Evolutionary conservation across 2,797 vertebrate species (phyloP), one percentile per base, ranked within the genome.

Genomic region (Jordanella pulchra): DNA sequence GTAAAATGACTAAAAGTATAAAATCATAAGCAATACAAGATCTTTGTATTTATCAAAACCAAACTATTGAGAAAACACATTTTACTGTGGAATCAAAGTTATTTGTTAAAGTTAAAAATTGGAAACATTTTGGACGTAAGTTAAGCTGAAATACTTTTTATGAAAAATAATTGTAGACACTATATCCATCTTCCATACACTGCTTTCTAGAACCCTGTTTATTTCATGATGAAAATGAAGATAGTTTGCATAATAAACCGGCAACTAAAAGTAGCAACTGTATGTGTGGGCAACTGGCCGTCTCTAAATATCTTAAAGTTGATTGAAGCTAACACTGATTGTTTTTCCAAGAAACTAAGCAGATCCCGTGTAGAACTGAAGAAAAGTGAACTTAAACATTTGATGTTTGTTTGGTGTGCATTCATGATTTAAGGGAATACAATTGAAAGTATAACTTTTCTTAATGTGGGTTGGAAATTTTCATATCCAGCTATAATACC

Each of bases 301-400:
- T 75, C 65, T 75, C 65, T 80, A 74, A 72, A 83, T 47, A n/a
- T 65, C 65, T 25, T 75, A 32, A 56, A 72, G 0, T 15, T 78
- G 25, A 69, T 55, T 72, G 48, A 80, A 78, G 27, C 18, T 63
- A 44, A 78, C 50, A 44, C 28, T 71, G 39, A 73, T 76, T 27
- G 13, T 63, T 27, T 75, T 81, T 21, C 63, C 61, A 44, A 23
- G 56, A 11, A 81, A 71, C 64, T 72, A 69, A 28, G 69, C 65
- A 51, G 45, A 73, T n/a, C 69, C 72, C 15, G 64, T 77, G 39
- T 67, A 74, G 60, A 73, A 71, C 12, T 60, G 27, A 25, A 77
- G 71, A 25, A 61, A 71, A 68, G 27, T 66, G 45, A n/a, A n/a
- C n/a, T n/a, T n/a, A n/a, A n/a, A 76, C 21, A 28, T 56, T 65